Conservation (phyloP, 2,797 vertebrate genomes). For the Muraenolepis orangiensis region DNA sequence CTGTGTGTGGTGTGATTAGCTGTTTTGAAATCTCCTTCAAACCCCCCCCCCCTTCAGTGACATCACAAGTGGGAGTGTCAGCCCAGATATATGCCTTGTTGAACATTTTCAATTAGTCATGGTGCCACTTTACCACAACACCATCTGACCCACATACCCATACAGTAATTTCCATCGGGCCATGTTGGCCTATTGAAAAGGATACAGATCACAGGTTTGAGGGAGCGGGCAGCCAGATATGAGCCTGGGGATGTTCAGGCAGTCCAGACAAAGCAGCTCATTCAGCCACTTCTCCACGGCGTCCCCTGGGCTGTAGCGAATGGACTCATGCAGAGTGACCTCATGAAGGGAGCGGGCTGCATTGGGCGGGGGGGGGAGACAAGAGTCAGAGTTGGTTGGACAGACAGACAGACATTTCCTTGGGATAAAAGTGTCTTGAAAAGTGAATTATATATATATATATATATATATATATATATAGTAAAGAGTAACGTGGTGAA, state of each 20-base stretch:
- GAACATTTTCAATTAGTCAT: background rate
- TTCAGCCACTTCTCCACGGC: constrained; percentile 94
- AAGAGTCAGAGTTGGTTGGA: too few species aligned
- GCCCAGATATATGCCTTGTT: background rate
- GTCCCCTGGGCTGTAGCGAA: constrained; percentile 91
- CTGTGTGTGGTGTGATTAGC: too few species aligned
- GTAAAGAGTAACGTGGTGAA: background rate
- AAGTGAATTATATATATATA: too few species aligned
- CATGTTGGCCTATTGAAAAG: constrained; percentile 44
- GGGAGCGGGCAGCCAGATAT: constrained; percentile 92
- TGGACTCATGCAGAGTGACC: constrained; percentile 95
- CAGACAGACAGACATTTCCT: background rate
- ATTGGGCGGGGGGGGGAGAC: background rate
- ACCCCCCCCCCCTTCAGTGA: too few species aligned
- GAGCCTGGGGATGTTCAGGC: constrained; percentile 88
- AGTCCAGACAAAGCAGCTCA: constrained; percentile 91
- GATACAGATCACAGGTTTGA: constrained; percentile 95
- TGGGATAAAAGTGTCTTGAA: too few species aligned
- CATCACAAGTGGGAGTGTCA: too few species aligned
- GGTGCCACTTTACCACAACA: background rate
- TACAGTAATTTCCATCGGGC: background rate
- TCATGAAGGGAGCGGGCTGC: constrained; percentile 87
- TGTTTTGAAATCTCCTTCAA: too few species aligned
- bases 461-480: too few species aligned
- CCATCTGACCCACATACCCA: background rate